Evolutionary conservation across 2,797 vertebrate species (phyloP), one percentile per base, ranked within the genome.

Genomic region (Dryobates pubescens): DNA sequence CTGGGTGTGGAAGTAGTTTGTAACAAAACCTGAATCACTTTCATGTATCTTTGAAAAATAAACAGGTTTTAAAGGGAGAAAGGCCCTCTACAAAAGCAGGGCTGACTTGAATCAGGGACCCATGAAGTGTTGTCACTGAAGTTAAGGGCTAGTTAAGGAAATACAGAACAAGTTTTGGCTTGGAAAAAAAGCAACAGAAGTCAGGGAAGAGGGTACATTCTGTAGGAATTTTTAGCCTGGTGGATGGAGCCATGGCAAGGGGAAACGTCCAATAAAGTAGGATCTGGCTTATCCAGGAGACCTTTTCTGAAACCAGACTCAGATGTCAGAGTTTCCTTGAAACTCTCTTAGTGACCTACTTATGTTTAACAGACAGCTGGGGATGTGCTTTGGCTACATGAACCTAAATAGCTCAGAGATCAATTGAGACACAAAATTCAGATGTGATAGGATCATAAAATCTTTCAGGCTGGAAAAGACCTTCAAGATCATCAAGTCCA

Each of bases 371-470:
- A 38, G 76, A 13, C 7, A 1, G 87, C 49, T 64, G 54, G 54
- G 2, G 2, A 20, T 1, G 6, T 1, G 3, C 54, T 69, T 49
- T 12, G 51, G 63, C 63, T 36, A 4, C 3, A 8, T 36, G 78
- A 62, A 41, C 41, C 41, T 51, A 27, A 72, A 36, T 2, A 70
- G 69, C 36, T 3, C 81, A 67, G 59, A 36, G 36, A 47, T 43
- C 67, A 36, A 0, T 0, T 2, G 4, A 58, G 54, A 34, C 49
- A 26, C 54, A 53, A 59, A 70, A 67, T 9, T 29, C 57, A 29
- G 22, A 4, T 36, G 61, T 22, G 53, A 51, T 51, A 58, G 27
- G 27, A 51, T 51, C 49, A 51, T 24, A 51, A 23, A 51, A 51
- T 51, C 23, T 51, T 51, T 51, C 51, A 51, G 47, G 47, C 22